Percentiles rank a stretch among this genome's conserved stretches.
phyloP scores from a whole-genome alignment of 2,113 vertebrate species.

The Holacanthus passer region DNA sequence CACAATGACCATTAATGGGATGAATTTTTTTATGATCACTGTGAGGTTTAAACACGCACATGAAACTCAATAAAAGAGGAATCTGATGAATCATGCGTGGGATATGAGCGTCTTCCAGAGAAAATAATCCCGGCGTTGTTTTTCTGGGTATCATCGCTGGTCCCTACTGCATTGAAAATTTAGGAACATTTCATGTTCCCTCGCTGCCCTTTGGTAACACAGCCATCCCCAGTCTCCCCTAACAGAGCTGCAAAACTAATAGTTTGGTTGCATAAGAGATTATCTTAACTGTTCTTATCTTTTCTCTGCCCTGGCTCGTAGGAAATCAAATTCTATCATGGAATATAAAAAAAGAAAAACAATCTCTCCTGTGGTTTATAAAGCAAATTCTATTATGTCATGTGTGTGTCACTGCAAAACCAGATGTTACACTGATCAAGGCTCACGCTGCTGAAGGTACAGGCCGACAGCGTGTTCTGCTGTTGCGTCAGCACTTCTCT shows the following conservation, averaged over 20 bases:
- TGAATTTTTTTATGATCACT: slow-evolving; percentile 11
- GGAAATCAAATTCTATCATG: slow-evolving; percentile 51
- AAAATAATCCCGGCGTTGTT: slow-evolving; percentile 23
- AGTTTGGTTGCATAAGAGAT: slow-evolving; percentile 67
- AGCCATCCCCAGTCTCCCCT: slow-evolving; percentile 6
- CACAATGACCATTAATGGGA: background rate
- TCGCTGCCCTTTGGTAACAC: slow-evolving; percentile 26
- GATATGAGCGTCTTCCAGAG: background rate
- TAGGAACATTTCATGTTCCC: slow-evolving; percentile 32
- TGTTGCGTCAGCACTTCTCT: slow-evolving; percentile 63
- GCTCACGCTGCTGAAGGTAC: slow-evolving; percentile 5
- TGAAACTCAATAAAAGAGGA: slow-evolving; percentile 6
- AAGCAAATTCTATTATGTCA: slow-evolving; percentile 43
- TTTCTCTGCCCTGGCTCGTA: slow-evolving; percentile 32
- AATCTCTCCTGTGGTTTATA: slow-evolving; percentile 21
- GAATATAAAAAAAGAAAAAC: background rate
- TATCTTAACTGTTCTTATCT: slow-evolving; percentile 55
- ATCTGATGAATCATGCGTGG: slow-evolving; percentile 19
- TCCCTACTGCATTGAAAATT: slow-evolving; percentile 7
- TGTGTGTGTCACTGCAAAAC: slow-evolving; percentile 42
- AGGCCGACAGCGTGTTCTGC: slow-evolving; percentile 17
- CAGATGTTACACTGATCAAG: slow-evolving; percentile 1
- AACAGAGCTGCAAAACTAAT: slow-evolving; percentile 42
- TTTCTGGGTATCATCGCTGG: background rate
- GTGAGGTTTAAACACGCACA: slow-evolving; percentile 3